Percentiles rank a stretch among this genome's conserved stretches.
phyloP scores from a whole-genome alignment of 2,888 invertebrate genomes.

The Salticus scenicus region DNA sequence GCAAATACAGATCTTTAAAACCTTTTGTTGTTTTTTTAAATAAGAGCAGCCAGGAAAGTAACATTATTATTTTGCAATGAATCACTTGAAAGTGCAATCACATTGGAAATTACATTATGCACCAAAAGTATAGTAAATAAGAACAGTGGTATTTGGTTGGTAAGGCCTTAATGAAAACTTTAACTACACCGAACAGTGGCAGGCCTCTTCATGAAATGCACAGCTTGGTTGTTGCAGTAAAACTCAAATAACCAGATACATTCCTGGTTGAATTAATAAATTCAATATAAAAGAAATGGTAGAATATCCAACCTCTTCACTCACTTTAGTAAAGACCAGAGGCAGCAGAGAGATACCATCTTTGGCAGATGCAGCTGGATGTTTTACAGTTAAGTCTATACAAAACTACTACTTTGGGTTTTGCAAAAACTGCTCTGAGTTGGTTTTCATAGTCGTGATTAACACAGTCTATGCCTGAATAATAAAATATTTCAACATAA shows the following conservation, averaged over 20 bases:
- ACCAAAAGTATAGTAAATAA: slow-evolving; percentile 68
- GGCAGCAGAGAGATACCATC: background rate
- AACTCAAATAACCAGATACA: background rate
- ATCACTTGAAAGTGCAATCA: slow-evolving; percentile 64
- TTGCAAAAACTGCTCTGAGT: slow-evolving; percentile 36
- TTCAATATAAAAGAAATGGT: background rate
- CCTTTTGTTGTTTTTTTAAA: slow-evolving; percentile 39
- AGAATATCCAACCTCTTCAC: background rate
- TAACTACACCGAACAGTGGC: slow-evolving; percentile 23
- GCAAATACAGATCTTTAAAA: slow-evolving; percentile 45
- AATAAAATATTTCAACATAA: slow-evolving; percentile 62
- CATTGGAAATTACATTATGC: slow-evolving; percentile 68
- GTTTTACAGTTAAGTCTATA: slow-evolving; percentile 34
- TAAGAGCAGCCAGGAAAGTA: slow-evolving; percentile 64
- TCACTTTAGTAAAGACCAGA: background rate
- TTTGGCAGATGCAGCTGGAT: slow-evolving; percentile 59
- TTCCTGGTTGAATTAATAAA: slow-evolving; percentile 10
- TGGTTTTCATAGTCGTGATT: slow-evolving; percentile 23
- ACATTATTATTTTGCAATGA: slow-evolving; percentile 50
- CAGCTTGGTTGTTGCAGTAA: slow-evolving; percentile 21
- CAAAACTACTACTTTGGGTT: slow-evolving; percentile 62
- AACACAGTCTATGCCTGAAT: slow-evolving; percentile 35
- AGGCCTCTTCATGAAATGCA: slow-evolving; percentile 39
- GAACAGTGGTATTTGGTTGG: slow-evolving; percentile 51
- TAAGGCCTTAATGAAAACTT: slow-evolving; percentile 42